phyloP scores from a whole-genome alignment of 2,797 vertebrate genomes.

The Sebastes glaucus region DNA sequence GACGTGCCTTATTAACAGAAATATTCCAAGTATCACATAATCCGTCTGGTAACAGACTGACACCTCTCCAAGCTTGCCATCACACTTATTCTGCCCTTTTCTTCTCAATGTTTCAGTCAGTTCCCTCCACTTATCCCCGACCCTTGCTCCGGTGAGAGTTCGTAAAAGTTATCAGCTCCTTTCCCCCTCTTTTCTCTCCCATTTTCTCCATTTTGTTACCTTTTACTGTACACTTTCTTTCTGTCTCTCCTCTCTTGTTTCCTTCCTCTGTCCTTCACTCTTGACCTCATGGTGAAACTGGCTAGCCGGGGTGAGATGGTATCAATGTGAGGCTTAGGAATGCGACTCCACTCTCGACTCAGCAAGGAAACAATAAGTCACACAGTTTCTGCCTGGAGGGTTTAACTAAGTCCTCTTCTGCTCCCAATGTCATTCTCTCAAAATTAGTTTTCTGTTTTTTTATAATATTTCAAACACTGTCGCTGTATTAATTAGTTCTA shows the following conservation, averaged over 20 bases:
- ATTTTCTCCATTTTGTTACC: not conserved
- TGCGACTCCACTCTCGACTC: slow-evolving; percentile 35
- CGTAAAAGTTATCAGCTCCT: not conserved
- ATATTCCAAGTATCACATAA: not conserved
- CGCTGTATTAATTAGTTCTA: slow-evolving; percentile 4
- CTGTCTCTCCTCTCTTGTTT: not conserved
- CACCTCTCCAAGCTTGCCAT: not conserved
- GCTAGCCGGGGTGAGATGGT: slow-evolving; percentile 22
- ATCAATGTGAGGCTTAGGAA: slow-evolving; percentile 42
- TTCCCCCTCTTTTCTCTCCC: not conserved
- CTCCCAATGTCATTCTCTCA: not conserved
- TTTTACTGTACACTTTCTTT: not conserved
- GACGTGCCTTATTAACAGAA: slow-evolving; percentile 1
- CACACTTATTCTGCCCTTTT: not conserved
- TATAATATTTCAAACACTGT: too few relatives aligned
- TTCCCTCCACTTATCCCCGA: not conserved
- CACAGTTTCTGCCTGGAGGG: slow-evolving; percentile 15
- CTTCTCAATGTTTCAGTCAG: not conserved
- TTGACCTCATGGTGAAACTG: slow-evolving; percentile 31
- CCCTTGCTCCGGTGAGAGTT: not conserved
- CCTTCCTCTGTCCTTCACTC: slow-evolving; percentile 18
- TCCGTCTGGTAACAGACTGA: not conserved
- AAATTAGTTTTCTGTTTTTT: slow-evolving; percentile 6
- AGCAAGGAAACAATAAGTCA: slow-evolving; percentile 34
- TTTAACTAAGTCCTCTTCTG: not conserved